Percentiles rank a stretch among this genome's conserved stretches.
Evolutionary conservation across 2,797 vertebrate genomes (phyloP).

Genomic region (Sebastes vulpes): DNA sequence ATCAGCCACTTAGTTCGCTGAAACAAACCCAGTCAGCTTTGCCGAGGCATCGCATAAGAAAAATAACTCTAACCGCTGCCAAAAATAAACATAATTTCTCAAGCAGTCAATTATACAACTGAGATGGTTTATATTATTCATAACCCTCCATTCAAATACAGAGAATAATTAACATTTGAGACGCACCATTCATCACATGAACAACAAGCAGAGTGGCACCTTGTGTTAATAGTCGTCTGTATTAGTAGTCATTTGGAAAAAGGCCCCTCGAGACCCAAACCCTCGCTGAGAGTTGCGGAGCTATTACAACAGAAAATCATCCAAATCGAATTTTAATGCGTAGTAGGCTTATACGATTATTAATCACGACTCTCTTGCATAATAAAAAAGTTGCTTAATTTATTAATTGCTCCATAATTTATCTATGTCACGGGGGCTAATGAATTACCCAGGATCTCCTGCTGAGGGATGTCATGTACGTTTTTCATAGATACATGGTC

Average conservation of each 20-base stretch:
- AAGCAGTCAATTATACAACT: conserved; percentile 65
- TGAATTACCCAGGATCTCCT: conserved; percentile 79
- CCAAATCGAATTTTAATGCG: conserved; percentile 70
- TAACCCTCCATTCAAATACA: conserved; percentile 48
- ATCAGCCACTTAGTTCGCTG: conserved; percentile 19
- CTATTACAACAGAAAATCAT: conserved; percentile 65
- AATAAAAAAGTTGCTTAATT: conserved; percentile 75
- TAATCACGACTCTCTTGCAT: conserved; percentile 65
- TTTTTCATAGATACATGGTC: conserved; percentile 65
- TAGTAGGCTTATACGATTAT: conserved; percentile 57
- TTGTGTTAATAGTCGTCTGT: conserved; percentile 62
- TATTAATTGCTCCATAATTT: conserved; percentile 83
- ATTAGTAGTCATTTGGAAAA: conserved; percentile 54
- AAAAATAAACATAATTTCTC: conserved; percentile 72
- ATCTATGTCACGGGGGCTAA: conserved; percentile 79
- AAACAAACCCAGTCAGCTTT: conserved; percentile 34
- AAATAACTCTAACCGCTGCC: conserved; percentile 45
- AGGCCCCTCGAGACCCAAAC: conserved; percentile 54
- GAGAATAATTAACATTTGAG: conserved; percentile 70
- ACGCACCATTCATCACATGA: conserved; percentile 60
- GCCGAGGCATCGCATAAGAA: conserved; percentile 33
- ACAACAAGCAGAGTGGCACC: conserved; percentile 64
- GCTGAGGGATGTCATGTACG: conserved; percentile 70
- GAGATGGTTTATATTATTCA: conserved; percentile 69
- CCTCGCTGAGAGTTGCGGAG: conserved; percentile 38